Conservation (phyloP, 2,797 vertebrate genomes). For the Oryzias dopingdopingensis region DNA sequence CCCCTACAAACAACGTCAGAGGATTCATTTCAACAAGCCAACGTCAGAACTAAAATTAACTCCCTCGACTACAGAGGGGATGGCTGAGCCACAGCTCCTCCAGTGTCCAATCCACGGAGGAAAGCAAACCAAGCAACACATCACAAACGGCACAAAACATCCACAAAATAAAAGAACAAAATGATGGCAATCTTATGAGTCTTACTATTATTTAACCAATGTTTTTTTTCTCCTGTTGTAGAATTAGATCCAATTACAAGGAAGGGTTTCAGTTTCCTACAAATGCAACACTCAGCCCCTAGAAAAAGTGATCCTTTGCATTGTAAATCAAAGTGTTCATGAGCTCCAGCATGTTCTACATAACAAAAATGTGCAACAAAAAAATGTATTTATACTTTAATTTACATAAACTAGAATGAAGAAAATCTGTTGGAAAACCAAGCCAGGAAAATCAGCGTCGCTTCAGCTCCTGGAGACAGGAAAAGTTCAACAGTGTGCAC, state of each 20-base stretch:
- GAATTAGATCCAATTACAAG: not conserved
- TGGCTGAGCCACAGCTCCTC: constrained; percentile 26
- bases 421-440: too few species aligned
- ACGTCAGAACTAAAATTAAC: constrained; percentile 66
- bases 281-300: too few species aligned
- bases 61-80: constrained; percentile 9
- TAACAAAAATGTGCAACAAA: too few species aligned
- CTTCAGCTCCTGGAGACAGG: too few species aligned
- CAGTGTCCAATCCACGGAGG: constrained; percentile 31
- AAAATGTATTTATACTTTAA: too few species aligned
- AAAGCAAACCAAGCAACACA: constrained; percentile 23
- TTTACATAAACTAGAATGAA: too few species aligned
- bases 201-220: too few species aligned
- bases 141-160: constrained; percentile 35
- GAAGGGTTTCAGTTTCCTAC: not conserved
- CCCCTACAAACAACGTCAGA: constrained; percentile 35
- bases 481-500: too few species aligned
- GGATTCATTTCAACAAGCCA: constrained; percentile 43
- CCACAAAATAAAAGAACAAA: constrained; percentile 22
- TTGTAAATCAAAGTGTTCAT: too few species aligned
- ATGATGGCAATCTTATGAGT: constrained; percentile 6
- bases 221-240: not conserved
- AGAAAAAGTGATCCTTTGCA: too few species aligned
- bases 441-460: too few species aligned
- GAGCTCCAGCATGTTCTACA: too few species aligned